phyloP scores from a whole-genome alignment of 2,888 invertebrate species.

The Yponomeuta evonymella region DNA sequence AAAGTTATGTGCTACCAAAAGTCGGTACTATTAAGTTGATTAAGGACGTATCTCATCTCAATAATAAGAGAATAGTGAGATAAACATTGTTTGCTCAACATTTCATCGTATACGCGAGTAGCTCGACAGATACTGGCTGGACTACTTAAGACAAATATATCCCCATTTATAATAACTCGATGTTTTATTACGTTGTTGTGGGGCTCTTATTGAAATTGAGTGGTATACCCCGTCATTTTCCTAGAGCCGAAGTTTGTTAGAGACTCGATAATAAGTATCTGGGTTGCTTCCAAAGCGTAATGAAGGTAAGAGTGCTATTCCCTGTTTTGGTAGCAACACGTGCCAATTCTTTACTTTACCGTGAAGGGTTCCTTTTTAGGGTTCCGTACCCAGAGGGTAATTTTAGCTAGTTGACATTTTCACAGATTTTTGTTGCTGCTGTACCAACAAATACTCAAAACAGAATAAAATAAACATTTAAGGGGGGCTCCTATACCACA shows the following conservation, averaged over 20 bases:
- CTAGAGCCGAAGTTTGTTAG: slow-evolving; percentile 4
- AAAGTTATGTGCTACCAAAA: too few relatives aligned
- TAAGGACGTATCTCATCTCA: too few relatives aligned
- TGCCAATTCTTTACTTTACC: neutral
- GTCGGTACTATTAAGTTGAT: too few relatives aligned
- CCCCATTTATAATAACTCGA: neutral
- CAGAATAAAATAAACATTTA: too few relatives aligned
- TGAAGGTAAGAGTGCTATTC: slow-evolving; percentile 41
- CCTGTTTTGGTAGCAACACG: slow-evolving; percentile 30
- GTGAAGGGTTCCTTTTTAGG: neutral
- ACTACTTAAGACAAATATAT: neutral
- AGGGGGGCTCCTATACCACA: too few relatives aligned
- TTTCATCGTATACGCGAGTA: neutral
- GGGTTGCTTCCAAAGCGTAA: slow-evolving; percentile 24
- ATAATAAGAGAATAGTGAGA: neutral
- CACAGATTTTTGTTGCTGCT: too few relatives aligned
- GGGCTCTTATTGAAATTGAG: slow-evolving; percentile 5
- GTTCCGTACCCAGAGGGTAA: too few relatives aligned
- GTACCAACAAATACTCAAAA: too few relatives aligned
- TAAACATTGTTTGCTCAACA: neutral
- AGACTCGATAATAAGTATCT: neutral
- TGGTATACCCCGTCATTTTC: neutral
- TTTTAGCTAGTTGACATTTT: too few relatives aligned
- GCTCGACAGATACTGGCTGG: neutral
- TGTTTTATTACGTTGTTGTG: neutral